Evolutionary conservation across 2,888 invertebrate species (phyloP).

Genomic region (Bugula neritina): DNA sequence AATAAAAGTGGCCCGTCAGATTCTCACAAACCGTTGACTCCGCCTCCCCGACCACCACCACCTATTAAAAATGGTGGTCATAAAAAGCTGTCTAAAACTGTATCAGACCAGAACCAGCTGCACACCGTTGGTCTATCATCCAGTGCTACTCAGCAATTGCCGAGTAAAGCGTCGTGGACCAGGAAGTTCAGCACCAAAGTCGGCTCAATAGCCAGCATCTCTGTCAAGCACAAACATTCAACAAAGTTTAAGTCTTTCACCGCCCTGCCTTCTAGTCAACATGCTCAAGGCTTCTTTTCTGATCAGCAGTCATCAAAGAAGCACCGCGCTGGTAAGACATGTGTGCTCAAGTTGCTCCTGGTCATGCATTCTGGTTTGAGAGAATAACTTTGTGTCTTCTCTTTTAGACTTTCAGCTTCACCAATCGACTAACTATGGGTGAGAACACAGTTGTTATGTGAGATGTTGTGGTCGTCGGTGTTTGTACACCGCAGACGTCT

Average conservation of each 20-base stretch:
- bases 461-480: not conserved
- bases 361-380: not conserved
- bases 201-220: constrained; percentile 24
- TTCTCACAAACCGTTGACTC: too few relatives aligned
- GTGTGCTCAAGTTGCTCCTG: not conserved
- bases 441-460: not conserved
- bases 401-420: not conserved
- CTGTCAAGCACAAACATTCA: constrained; percentile 6
- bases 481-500: too few relatives aligned
- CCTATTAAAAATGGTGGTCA: too few relatives aligned
- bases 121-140: too few relatives aligned
- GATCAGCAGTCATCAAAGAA: not conserved
- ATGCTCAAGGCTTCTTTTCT: constrained; percentile 18
- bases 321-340: not conserved
- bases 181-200: constrained; percentile 29
- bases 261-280: not conserved
- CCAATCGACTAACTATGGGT: not conserved
- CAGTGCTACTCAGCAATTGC: too few relatives aligned
- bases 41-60: too few relatives aligned
- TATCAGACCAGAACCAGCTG: too few relatives aligned
- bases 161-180: constrained; percentile 12
- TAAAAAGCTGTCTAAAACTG: too few relatives aligned
- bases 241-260: not conserved
- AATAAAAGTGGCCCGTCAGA: too few relatives aligned
- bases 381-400: too few relatives aligned